Conservation (phyloP, 2,888 invertebrate genomes). For the Orthonychiurus folsomi region DNA sequence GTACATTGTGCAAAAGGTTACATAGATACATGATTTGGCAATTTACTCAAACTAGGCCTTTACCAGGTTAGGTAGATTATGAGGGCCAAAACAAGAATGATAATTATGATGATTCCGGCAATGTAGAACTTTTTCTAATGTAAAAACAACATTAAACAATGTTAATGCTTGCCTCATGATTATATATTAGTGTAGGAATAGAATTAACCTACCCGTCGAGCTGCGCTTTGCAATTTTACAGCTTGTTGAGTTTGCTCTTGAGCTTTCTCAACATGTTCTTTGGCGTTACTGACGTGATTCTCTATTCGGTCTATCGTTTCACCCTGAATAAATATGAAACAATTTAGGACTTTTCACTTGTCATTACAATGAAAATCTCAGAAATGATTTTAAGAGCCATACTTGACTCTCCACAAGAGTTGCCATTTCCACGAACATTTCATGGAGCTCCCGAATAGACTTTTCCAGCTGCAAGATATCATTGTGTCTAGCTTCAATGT, state of each 20-base stretch:
- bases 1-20: no score
- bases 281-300: constrained; percentile 52
- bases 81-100: constrained; percentile 29
- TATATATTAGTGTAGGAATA: constrained; percentile 7
- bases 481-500: constrained; percentile 70
- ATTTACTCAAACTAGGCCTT: background rate
- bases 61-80: constrained; percentile 28
- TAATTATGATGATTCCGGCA: constrained; percentile 29
- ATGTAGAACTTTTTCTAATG: constrained; percentile 40
- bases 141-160: constrained; percentile 5
- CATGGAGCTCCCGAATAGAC: constrained; percentile 65
- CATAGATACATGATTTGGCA: no score
- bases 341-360: background rate
- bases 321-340: constrained; percentile 45
- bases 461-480: constrained; percentile 73
- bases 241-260: constrained; percentile 53
- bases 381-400: constrained; percentile 19
- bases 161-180: background rate
- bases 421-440: constrained; percentile 75
- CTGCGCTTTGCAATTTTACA: constrained; percentile 52
- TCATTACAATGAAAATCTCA: background rate
- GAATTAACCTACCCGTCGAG: constrained; percentile 47
- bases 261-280: constrained; percentile 52
- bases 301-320: constrained; percentile 56
- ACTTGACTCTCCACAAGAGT: constrained; percentile 68